Evolutionary conservation across 2,888 invertebrate species (phyloP).

Genomic region (Pheosia gnoma): DNA sequence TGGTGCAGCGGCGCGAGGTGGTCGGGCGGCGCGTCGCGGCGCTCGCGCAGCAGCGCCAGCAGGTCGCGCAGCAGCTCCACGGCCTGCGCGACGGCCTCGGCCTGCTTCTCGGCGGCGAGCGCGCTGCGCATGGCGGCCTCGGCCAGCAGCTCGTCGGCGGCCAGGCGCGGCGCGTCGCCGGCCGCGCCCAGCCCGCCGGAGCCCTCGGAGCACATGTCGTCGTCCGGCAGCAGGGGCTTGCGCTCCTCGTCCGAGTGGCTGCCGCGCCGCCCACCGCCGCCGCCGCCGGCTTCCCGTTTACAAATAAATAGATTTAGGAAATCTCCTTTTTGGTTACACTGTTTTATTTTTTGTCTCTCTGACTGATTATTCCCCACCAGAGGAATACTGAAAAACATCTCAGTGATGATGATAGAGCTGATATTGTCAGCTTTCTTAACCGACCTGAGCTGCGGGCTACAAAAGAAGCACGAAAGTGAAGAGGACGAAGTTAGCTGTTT

Average conservation of each 20-base stretch:
- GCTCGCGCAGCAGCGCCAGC: slow-evolving; percentile 80
- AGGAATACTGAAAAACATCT: no score
- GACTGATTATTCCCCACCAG: no score
- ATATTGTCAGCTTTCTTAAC: no score
- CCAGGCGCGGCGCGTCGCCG: slow-evolving; percentile 48
- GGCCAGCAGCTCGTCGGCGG: slow-evolving; percentile 73
- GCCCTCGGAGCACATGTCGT: slow-evolving; percentile 70
- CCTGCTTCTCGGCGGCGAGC: slow-evolving; percentile 76
- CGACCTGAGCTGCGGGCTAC: no score
- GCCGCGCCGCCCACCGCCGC: slow-evolving; percentile 3
- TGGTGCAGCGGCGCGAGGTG: slow-evolving; percentile 1
- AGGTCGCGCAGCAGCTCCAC: slow-evolving; percentile 65
- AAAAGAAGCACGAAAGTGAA: no score
- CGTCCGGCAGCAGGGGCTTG: slow-evolving; percentile 60
- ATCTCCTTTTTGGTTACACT: background rate
- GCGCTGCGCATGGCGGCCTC: slow-evolving; percentile 78
- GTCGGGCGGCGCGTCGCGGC: background rate
- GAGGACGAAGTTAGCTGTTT: no score
- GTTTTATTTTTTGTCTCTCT: no score
- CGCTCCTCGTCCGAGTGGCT: slow-evolving; percentile 68
- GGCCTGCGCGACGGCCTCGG: slow-evolving; percentile 63
- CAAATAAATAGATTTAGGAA: background rate
- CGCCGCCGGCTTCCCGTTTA: slow-evolving; percentile 2
- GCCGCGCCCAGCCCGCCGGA: slow-evolving; percentile 41
- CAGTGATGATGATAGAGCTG: no score